Evolutionary conservation across 2,888 invertebrate genomes (phyloP).

Genomic region (Nephrotoma guestfalica): DNA sequence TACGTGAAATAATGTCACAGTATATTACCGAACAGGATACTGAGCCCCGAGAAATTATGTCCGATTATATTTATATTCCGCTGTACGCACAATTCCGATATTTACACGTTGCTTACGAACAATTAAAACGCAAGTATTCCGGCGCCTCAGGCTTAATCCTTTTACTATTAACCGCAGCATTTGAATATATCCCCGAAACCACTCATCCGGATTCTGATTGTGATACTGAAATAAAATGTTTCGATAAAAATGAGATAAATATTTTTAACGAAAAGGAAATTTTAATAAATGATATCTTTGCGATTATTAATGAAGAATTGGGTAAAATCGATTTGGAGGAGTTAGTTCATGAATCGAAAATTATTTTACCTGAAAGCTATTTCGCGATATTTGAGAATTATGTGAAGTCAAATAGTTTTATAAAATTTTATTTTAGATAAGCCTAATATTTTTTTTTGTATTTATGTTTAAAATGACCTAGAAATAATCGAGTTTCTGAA

Average conservation of each 20-base stretch:
- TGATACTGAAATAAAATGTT: constrained; percentile 11
- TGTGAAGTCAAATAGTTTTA: not conserved
- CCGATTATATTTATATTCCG: not conserved
- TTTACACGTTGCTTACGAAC: not conserved
- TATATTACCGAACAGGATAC: not conserved
- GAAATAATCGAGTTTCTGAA: not conserved
- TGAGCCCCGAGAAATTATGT: not conserved
- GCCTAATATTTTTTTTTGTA: not conserved
- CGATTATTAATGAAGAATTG: not conserved
- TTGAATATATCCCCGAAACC: not conserved
- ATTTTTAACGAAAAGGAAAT: constrained; percentile 21
- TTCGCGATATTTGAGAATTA: not conserved
- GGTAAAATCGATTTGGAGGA: not conserved
- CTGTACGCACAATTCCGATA: not conserved
- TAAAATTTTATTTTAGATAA: not conserved
- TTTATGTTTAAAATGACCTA: not conserved
- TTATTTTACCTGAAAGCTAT: not conserved
- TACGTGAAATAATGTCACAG: not conserved
- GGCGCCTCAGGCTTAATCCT: not conserved
- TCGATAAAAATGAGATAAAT: constrained; percentile 26
- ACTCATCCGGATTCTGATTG: not conserved
- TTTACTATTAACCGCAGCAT: not conserved
- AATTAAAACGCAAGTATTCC: not conserved
- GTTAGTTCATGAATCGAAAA: not conserved
- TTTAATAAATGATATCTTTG: not conserved